Evolutionary conservation across 2,888 invertebrate species (phyloP).

Genomic region (Bembecia ichneumoniformis): DNA sequence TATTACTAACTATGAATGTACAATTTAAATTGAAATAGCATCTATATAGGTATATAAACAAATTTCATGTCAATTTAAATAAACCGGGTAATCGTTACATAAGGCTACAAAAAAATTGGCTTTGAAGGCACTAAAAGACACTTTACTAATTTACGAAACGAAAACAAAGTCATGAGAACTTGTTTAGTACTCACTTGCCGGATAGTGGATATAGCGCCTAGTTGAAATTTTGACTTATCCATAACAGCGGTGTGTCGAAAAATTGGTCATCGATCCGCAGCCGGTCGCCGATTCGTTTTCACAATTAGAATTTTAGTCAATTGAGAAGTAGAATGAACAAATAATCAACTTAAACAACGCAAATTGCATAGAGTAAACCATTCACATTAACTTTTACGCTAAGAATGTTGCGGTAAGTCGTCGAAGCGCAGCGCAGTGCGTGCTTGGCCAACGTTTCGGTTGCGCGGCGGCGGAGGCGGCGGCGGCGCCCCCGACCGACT

Average conservation of each 20-base stretch:
- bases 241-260: conserved; percentile 27
- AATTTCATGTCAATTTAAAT: no score
- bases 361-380: conserved; percentile 71
- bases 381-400: conserved; percentile 70
- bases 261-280: conserved; percentile 24
- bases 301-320: conserved; percentile 31
- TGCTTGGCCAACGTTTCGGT: conserved; percentile 66
- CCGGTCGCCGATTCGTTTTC: conserved; percentile 48
- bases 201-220: conserved; percentile 9
- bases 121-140: no score
- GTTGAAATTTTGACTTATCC: conserved; percentile 16
- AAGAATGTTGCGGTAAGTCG: conserved; percentile 70
- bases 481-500: conserved; percentile 32
- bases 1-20: no score
- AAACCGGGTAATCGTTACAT: no score
- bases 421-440: conserved; percentile 54
- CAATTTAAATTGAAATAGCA: no score
- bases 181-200: conserved; percentile 1
- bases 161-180: not conserved
- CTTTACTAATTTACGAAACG: not conserved
- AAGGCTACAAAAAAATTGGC: no score
- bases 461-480: conserved; percentile 31
- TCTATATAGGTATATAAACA: no score
- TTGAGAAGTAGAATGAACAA: conserved; percentile 27
- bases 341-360: conserved; percentile 57